These are phyloP conservation scores for Argynnis bischoffii DNA, from an alignment of 2,888 invertebrate species.

Conservation along the genomic window DNA sequence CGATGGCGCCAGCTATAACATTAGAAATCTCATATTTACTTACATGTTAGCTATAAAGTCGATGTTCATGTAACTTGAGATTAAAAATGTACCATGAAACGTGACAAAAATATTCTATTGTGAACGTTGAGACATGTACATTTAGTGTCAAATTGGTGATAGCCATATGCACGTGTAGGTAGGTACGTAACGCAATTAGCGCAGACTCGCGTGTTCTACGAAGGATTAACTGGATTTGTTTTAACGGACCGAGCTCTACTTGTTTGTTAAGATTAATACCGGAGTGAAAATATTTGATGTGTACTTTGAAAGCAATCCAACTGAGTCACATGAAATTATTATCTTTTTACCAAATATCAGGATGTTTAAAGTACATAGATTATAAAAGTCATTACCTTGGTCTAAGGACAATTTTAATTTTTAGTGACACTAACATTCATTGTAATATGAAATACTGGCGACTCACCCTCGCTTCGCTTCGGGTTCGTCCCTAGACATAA, in stretches of 20 bases:
- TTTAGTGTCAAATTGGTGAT: conserved; percentile 11
- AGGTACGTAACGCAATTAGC: conserved; percentile 50
- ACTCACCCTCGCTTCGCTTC: no score
- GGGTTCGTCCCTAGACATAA: no score
- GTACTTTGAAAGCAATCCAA: not conserved
- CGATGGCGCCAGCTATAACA: not conserved
- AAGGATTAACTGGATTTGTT: conserved; percentile 53
- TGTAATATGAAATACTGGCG: no score
- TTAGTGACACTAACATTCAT: no score
- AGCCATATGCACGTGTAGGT: conserved; percentile 18
- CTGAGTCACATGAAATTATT: conserved; percentile 2
- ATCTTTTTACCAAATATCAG: conserved; percentile 5
- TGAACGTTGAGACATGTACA: not conserved
- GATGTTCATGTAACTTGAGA: not conserved
- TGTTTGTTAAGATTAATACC: conserved; percentile 36
- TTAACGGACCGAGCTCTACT: conserved; percentile 42
- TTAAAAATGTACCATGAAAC: conserved; percentile 18
- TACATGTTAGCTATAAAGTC: not conserved
- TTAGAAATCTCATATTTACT: not conserved
- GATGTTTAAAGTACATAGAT: conserved; percentile 18
- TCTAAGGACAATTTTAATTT: no score
- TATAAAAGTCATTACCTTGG: not conserved
- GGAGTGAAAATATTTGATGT: conserved; percentile 14
- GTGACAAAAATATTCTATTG: conserved; percentile 8
- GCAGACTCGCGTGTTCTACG: conserved; percentile 56